phyloP scores from a whole-genome alignment of 2,888 invertebrate species.

The Chrysolina haemoptera region DNA sequence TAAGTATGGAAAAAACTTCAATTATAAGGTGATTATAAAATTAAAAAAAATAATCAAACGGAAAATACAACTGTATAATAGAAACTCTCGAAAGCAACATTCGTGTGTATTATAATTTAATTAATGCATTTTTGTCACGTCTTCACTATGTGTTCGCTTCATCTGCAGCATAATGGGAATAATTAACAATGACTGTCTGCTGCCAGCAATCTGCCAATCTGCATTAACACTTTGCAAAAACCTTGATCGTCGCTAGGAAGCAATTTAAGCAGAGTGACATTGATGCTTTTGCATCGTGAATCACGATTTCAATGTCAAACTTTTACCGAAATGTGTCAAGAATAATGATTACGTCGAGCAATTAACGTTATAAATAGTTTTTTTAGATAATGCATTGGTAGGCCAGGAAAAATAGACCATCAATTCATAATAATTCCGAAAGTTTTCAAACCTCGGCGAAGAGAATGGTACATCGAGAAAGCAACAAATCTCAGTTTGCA shows the following conservation, averaged over 20 bases:
- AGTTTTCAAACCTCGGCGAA: too few relatives aligned
- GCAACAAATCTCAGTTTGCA: too few relatives aligned
- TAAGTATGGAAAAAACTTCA: too few relatives aligned
- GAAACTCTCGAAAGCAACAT: slow-evolving; percentile 6
- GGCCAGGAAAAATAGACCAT: too few relatives aligned
- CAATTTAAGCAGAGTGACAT: background rate
- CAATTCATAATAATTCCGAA: too few relatives aligned
- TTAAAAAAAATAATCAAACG: background rate
- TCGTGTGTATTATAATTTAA: background rate
- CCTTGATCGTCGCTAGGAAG: background rate
- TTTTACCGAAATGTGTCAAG: background rate
- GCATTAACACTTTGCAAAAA: background rate
- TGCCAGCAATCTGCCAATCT: background rate
- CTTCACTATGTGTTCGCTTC: slow-evolving; percentile 7
- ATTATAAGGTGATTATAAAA: too few relatives aligned
- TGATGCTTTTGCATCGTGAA: background rate
- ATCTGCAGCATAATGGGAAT: slow-evolving; percentile 6
- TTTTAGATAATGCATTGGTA: background rate
- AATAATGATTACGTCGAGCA: background rate
- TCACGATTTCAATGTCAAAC: slow-evolving; percentile 3
- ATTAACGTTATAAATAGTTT: background rate
- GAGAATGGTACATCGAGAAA: too few relatives aligned
- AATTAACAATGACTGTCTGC: slow-evolving; percentile 10
- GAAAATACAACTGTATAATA: background rate
- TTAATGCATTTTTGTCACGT: slow-evolving; percentile 4